A percentile compares a stretch with the other conserved stretches of the same genome.
These are phyloP conservation scores for Lasius fuliginosus DNA, from an alignment of 2,888 invertebrate genomes.

Conservation along the genomic window DNA sequence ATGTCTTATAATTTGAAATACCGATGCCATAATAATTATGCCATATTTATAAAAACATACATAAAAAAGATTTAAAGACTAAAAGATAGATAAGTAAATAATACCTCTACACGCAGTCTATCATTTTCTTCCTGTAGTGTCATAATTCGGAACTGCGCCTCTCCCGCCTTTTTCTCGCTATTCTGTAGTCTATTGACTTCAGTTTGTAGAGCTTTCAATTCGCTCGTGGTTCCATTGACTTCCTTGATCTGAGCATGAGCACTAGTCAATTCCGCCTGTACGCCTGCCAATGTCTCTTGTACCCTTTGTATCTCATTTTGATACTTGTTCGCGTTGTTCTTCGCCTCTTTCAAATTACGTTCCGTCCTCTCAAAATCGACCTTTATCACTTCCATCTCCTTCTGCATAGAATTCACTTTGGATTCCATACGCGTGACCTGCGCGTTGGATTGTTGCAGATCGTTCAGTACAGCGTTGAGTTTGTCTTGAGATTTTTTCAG, in stretches of 20 bases:
- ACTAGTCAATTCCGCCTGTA: constrained; percentile 75
- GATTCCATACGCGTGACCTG: constrained; percentile 87
- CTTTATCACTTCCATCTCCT: constrained; percentile 71
- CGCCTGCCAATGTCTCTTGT: constrained; percentile 73
- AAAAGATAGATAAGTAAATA: constrained; percentile 32
- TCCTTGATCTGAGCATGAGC: constrained; percentile 66
- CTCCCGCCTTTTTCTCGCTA: constrained; percentile 71
- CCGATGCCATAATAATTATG: too few relatives aligned
- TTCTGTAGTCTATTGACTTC: constrained; percentile 75
- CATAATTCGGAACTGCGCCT: constrained; percentile 82
- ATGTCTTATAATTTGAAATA: neutral
- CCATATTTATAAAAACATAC: neutral
- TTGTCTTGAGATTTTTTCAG: constrained; percentile 75
- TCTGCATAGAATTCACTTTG: constrained; percentile 71
- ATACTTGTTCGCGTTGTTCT: constrained; percentile 71
- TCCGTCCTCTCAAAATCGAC: constrained; percentile 71
- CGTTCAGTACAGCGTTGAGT: constrained; percentile 83
- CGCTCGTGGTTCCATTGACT: constrained; percentile 61
- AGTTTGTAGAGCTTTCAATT: constrained; percentile 69
- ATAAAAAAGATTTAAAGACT: constrained; percentile 20
- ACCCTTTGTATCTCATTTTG: constrained; percentile 72
- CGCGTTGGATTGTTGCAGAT: constrained; percentile 84
- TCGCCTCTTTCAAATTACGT: constrained; percentile 72
- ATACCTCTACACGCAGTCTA: constrained; percentile 86
- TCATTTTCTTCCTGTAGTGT: constrained; percentile 88